Evolutionary conservation across 2,888 invertebrate genomes (phyloP).

Genomic region (Eupithecia subumbrata): DNA sequence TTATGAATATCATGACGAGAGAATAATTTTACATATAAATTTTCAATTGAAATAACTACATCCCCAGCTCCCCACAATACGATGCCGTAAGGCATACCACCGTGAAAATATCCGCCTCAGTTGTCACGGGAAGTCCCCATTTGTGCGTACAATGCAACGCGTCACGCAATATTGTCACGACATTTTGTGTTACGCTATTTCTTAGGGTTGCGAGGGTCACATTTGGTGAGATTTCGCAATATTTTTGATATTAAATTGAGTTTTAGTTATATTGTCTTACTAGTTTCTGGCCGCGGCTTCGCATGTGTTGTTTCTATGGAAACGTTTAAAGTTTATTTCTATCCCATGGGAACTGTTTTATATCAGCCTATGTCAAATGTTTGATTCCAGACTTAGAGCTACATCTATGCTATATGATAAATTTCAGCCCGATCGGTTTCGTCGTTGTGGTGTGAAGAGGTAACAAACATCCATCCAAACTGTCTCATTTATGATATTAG

Average conservation of each 20-base stretch:
- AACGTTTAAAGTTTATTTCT: no score
- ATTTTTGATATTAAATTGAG: not conserved
- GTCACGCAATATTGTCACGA: constrained; percentile 10
- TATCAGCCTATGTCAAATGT: no score
- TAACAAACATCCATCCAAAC: no score
- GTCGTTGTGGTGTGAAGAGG: no score
- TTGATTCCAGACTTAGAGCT: no score
- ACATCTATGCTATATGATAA: no score
- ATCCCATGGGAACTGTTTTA: no score
- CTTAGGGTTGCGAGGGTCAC: not conserved
- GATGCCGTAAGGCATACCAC: not conserved
- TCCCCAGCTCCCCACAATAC: not conserved
- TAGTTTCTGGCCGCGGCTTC: no score
- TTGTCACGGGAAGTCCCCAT: constrained; percentile 2
- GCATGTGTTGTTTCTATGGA: no score
- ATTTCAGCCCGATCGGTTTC: no score
- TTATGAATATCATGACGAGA: not conserved
- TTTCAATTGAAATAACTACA: not conserved
- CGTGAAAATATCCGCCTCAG: not conserved
- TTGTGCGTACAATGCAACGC: constrained; percentile 4
- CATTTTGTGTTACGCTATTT: constrained; percentile 1
- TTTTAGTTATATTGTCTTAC: not conserved
- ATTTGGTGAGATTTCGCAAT: not conserved
- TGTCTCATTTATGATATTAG: no score
- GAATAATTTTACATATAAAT: not conserved